These are phyloP conservation scores for Chelonus insularis DNA, from an alignment of 1,140 invertebrate genomes.

Conservation along the genomic window DNA sequence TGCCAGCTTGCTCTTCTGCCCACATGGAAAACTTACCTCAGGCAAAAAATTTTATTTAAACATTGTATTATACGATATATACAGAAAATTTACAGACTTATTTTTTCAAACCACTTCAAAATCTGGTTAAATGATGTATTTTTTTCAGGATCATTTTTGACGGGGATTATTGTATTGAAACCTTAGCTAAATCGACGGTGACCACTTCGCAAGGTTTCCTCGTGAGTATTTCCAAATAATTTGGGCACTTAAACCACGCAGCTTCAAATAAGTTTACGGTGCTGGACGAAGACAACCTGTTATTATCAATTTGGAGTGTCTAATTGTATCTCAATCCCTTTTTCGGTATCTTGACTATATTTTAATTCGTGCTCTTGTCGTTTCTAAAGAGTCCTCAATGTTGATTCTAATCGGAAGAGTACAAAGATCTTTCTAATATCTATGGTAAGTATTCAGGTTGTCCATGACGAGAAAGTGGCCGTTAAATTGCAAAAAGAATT, in stretches of 20 bases:
- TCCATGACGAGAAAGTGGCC: conserved; percentile 22
- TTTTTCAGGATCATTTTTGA: no score
- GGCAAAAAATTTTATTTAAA: no score
- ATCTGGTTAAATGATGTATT: no score
- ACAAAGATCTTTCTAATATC: conserved; percentile 16
- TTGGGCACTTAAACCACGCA: background rate
- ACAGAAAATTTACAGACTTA: no score
- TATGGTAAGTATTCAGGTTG: conserved; percentile 32
- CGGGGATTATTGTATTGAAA: no score
- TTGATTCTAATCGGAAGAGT: conserved; percentile 7
- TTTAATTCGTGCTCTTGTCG: conserved; percentile 20
- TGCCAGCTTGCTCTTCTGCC: no score
- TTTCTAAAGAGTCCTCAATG: conserved; percentile 20
- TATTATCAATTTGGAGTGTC: background rate
- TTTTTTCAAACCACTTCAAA: no score
- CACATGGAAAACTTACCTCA: no score
- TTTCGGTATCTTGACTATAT: background rate
- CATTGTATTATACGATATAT: no score
- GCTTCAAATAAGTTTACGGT: background rate
- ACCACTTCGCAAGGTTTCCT: no score
- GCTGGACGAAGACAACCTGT: background rate
- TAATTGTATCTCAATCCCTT: background rate
- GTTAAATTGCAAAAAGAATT: conserved; percentile 8
- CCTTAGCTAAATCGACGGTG: no score
- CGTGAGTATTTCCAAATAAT: background rate